These are phyloP conservation scores for Prostheceraeus crozeri DNA, from an alignment of 2,888 invertebrate species.

Conservation along the genomic window DNA sequence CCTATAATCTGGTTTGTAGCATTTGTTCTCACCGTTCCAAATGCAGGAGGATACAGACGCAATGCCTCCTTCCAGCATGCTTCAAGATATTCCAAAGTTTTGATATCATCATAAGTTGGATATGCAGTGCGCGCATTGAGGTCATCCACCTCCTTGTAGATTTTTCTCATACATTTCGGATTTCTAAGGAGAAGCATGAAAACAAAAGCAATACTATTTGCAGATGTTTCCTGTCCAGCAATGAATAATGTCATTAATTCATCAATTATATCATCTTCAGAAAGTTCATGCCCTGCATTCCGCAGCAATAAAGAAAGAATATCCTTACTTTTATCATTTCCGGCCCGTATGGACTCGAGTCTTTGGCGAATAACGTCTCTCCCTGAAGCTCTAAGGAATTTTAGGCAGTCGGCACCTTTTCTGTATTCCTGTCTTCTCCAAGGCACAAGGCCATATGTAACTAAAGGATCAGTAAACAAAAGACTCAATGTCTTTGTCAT, in stretches of 20 bases:
- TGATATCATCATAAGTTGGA: background rate
- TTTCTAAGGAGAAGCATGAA: background rate
- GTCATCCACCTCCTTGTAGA: background rate
- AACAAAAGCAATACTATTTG: background rate
- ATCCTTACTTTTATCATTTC: conserved; percentile 20
- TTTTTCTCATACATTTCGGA: background rate
- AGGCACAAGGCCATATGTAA: too few relatives aligned
- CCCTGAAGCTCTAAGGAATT: conserved; percentile 1
- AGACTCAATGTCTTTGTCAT: background rate
- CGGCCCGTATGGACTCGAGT: background rate
- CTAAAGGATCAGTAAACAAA: background rate
- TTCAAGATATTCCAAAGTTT: background rate
- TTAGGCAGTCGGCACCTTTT: background rate
- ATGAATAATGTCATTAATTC: background rate
- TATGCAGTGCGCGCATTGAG: background rate
- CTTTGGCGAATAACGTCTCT: background rate
- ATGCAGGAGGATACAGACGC: conserved; percentile 1
- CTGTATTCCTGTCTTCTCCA: background rate
- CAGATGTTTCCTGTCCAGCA: background rate
- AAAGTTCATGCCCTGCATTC: background rate
- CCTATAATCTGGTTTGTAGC: too few relatives aligned
- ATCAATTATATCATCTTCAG: background rate
- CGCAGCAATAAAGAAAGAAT: conserved; percentile 29
- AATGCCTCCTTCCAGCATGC: background rate
- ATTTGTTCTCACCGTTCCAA: background rate